These are phyloP conservation scores for Malurus melanocephalus DNA, from an alignment of 2,113 vertebrate species.

Conservation along the genomic window DNA sequence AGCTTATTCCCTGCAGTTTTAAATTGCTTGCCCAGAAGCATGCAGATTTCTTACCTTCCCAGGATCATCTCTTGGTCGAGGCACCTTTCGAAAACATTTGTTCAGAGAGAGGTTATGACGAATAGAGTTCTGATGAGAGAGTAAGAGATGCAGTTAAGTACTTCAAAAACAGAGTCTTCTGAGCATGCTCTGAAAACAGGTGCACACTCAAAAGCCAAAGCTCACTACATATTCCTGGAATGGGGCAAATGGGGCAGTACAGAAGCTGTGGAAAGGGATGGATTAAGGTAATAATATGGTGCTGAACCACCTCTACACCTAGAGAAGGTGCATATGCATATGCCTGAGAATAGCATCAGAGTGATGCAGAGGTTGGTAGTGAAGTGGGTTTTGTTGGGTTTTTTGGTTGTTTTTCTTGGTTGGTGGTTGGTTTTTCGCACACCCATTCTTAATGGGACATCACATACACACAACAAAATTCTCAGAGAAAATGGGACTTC, in stretches of 20 bases:
- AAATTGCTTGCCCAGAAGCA: constrained; percentile 4
- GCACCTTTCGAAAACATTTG: constrained; percentile 97
- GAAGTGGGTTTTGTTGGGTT: background rate
- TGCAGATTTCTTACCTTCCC: constrained; percentile 85
- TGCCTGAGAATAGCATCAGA: background rate
- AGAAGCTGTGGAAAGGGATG: background rate
- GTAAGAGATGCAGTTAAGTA: background rate
- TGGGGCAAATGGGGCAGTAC: background rate
- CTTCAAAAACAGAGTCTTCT: background rate
- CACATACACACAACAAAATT: background rate
- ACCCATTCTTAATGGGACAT: background rate
- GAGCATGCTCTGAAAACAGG: background rate
- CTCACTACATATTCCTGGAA: background rate
- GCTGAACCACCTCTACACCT: background rate
- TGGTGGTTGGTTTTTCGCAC: background rate
- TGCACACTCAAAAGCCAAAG: background rate
- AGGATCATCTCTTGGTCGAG: constrained; percentile 91
- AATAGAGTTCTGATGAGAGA: constrained; percentile 88
- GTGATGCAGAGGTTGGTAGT: background rate
- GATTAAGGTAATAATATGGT: background rate
- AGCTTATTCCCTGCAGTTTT: constrained; percentile 17
- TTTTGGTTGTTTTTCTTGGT: background rate
- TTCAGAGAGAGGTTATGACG: constrained; percentile 96
- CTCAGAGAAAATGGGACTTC: background rate
- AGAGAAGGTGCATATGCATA: background rate